Base-by-base conservation (phyloP, 2,113 vertebrate species). In the Bubo bubo region DNA sequence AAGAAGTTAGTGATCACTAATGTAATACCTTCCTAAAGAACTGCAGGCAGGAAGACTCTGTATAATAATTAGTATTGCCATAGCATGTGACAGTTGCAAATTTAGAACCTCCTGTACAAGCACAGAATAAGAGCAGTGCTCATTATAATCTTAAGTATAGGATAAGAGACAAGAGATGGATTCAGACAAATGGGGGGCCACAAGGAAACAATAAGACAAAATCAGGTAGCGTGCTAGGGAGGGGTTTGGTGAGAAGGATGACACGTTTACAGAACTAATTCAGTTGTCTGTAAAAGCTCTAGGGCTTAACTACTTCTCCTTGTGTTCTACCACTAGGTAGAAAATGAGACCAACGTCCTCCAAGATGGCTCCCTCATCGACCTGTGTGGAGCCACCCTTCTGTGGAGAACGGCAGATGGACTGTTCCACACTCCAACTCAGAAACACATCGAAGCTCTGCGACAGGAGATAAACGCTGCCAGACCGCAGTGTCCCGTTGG, bases 291-390 rank as follows among this genome's bases (percentile, higher is more conserved):
- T 62, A 4, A 50, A 52, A 87, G 58, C 35, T 66, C 59, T 75
- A 5, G 2, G 72, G 34, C 58, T 73, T 35, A 75, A 60, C 77
- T 7, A 0, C 20, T 45, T 91, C 10, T 26, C n/a, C 37, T n/a
- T 89, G 55, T 82, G 62, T 88, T 72, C 66, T 16, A 1, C 53
- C 70, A 1, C 82, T 92, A 99, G 99, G 99, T 99, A 88, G 99
- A 99, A 88, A 99, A 97, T 7, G 99, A 99, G 97, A 99, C 99
- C 94, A 99, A 99, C 8, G 79, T 99, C 20, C 99, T 99, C 16
- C 99, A 99, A 93, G 99, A 99, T 4, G 99, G 99, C 64, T 99
- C 99, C 63, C 98, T 99, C 90, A 98, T 99, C 70, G 99, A 99
- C 98, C 98, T 99, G 35, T 99, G 99, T 3, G 99, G 99, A 34